Conservation (phyloP, 2,113 vertebrate species). For the Etheostoma spectabile region DNA sequence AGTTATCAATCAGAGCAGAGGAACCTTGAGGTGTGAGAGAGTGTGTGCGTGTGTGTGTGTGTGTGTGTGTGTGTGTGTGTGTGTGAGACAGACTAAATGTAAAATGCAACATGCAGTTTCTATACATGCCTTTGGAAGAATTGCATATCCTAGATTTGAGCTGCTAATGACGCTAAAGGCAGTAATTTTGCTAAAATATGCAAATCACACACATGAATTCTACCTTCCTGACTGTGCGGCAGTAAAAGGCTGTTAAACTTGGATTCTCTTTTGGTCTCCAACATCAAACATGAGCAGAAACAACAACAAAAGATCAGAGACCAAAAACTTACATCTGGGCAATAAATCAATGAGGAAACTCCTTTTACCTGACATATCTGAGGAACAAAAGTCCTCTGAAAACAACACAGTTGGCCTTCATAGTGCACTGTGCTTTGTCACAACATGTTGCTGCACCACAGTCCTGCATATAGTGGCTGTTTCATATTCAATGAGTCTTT, state of each 20-base stretch:
- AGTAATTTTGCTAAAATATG: not conserved
- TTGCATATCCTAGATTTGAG: not conserved
- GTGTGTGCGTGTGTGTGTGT: not conserved
- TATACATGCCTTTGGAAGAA: not conserved
- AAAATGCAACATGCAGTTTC: not conserved
- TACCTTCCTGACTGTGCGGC: not conserved
- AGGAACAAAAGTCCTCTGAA: conserved; percentile 21
- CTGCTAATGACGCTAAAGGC: not conserved
- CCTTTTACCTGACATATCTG: not conserved
- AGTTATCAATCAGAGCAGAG: conserved; percentile 32
- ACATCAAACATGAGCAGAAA: conserved; percentile 23
- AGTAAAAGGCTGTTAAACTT: conserved; percentile 49
- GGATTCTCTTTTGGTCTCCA: conserved; percentile 27
- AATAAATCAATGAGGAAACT: conserved; percentile 39
- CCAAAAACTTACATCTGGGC: conserved; percentile 23
- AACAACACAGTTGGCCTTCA: not conserved
- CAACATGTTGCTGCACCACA: conserved; percentile 27
- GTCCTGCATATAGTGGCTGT: not conserved
- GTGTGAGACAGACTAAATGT: not conserved
- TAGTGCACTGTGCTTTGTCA: not conserved
- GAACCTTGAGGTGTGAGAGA: not conserved
- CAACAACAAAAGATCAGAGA: conserved; percentile 42
- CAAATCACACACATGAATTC: conserved; percentile 1
- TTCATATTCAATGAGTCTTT: conserved; percentile 42
- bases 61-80: not conserved